Evolutionary conservation across 2,888 invertebrate species (phyloP), one percentile per base, ranked within the genome.

Genomic region (Eilema depressum): DNA sequence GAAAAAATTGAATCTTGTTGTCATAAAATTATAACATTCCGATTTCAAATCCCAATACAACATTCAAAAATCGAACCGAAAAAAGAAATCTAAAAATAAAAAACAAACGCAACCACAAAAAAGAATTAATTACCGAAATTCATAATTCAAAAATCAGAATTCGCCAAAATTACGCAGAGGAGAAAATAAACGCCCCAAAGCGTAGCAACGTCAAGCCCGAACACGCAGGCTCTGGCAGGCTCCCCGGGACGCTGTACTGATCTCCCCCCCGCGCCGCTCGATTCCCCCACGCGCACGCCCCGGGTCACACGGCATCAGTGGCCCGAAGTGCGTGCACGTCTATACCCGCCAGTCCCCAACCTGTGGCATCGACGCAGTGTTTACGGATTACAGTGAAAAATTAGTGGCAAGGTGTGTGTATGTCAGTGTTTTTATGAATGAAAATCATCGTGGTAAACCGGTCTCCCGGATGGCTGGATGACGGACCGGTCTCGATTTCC

Each of bases 211-310:
- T 84, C 82, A 79, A 65, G 75, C 73, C 73, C 76, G 76, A 80
- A 77, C 86, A 89, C 90, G 89, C 92, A 92, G 89, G 88, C 88
- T 81, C 81, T 91, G 88, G 87, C 86, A 81, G 71, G 71, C 78
- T 82, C 83, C 90, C 93, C 92, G 89, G 93, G 92, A 89, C 88
- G 85, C 87, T 83, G 82, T 92, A 92, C 85, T 90, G 92, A 92
- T 91, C 92, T 84, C 79, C 86, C 83, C 83, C 83, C 79, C 84
- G 79, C 81, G 77, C 78, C 75, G 82, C 81, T 83, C 86, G 81
- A 85, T 83, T 78, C 77, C 81, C 83, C 85, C 79, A 78, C 83
- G 83, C 83, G 83, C 84, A 85, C 78, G 73, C 77, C 82, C 77
- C 75, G 72, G 76, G 71, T 74, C 91, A 93, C 82, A 90, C 85